Evolutionary conservation across 2,888 invertebrate genomes (phyloP), one percentile per base, ranked within the genome.

Genomic region (Cetonia aurata): DNA sequence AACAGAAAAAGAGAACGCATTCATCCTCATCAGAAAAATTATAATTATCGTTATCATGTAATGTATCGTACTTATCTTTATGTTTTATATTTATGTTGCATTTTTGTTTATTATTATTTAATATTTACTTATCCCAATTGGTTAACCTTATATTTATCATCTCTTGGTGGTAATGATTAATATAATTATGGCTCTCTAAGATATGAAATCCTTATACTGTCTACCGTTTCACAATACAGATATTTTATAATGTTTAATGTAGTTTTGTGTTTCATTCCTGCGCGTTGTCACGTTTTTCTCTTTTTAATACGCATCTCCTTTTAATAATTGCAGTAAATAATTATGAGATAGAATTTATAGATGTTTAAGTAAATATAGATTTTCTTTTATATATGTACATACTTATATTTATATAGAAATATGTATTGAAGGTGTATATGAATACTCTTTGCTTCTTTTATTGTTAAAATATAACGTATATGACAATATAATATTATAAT

Each of bases 361-460:
- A 50, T 17, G 15, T 8, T 3, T 50, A 9, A 50, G 19, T 50
- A 50, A 56, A 56, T 15, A 25, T 56, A 56, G 13, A 50, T n/a
- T 44, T 37, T 62, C 31, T 46, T 25, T 31, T 31, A 60, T 25
- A 44, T 33, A 13, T 56, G n/a, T n/a, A 56, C 6, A 13, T 56
- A 56, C n/a, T n/a, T 56, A 56, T 31, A 37, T 6, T 17, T 31
- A 46, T 25, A 62, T 62, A 62, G 62, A 62, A 62, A 62, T 62
- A 62, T 55, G 13, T 31, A 37, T 37, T 37, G 37, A 37, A 15
- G 48, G 33, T 62, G 60, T 69, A 60, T 69, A 69, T 69, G 60
- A 69, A 69, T 69, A 69, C 69, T 69, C 60, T 69, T 48, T 69
- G 33, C 48, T 50, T 62, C 48, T 33, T 50, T 15, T 62, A 50